Conservation (phyloP, 2,888 invertebrate genomes). For the Tipula helvola region DNA sequence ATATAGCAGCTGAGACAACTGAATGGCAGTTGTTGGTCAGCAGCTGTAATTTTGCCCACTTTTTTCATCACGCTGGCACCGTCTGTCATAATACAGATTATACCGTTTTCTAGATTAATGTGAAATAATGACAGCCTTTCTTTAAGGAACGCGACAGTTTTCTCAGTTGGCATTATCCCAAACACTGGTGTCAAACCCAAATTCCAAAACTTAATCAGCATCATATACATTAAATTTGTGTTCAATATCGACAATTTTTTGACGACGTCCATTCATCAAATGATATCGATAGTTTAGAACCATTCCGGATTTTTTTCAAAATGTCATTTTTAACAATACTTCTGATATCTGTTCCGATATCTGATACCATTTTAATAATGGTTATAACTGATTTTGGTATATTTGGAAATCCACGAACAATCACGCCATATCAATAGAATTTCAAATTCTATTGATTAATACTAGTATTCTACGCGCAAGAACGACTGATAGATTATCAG, state of each 20-base stretch:
- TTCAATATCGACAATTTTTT: too few species aligned
- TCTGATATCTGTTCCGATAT: neutral
- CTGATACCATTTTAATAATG: neutral
- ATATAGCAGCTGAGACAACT: too few species aligned
- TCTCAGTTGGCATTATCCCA: neutral
- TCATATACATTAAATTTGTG: too few species aligned
- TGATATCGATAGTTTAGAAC: neutral
- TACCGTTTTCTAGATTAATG: constrained; percentile 17
- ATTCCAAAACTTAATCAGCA: constrained; percentile 15
- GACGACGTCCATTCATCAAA: neutral
- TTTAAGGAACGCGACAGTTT: constrained; percentile 13
- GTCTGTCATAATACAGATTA: constrained; percentile 18
- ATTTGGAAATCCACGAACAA: neutral
- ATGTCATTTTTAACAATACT: neutral
- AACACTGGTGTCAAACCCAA: constrained; percentile 17
- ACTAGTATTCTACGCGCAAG: too few species aligned
- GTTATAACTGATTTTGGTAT: neutral
- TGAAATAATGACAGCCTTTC: constrained; percentile 16
- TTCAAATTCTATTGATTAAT: too few species aligned
- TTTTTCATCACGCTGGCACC: constrained; percentile 18
- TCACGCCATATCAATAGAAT: too few species aligned
- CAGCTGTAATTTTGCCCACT: constrained; percentile 16
- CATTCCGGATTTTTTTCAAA: neutral
- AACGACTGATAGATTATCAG: neutral
- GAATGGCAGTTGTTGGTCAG: constrained; percentile 19